phyloP scores from a whole-genome alignment of 2,888 invertebrate genomes.

The Lumbricus terrestris region DNA sequence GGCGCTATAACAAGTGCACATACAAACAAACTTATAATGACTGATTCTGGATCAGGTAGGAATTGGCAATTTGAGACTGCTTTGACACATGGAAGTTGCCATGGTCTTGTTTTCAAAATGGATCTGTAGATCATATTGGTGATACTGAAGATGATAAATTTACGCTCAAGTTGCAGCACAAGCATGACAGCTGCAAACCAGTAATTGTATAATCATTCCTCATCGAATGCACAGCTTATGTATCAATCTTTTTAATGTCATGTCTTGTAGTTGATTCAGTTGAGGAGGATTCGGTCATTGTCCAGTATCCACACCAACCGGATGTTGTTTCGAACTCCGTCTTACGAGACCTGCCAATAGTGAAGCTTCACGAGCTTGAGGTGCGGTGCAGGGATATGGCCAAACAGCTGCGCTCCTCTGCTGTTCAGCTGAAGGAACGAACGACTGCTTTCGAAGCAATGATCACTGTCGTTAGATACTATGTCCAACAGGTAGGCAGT shows the following conservation, averaged over 20 bases:
- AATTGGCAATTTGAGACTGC: background rate
- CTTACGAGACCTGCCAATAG: background rate
- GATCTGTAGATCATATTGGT: background rate
- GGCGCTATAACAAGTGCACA: too few species aligned
- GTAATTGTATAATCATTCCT: too few species aligned
- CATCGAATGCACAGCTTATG: background rate
- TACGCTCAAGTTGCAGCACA: background rate
- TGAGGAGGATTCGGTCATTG: background rate
- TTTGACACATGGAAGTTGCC: background rate
- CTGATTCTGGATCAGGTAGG: background rate
- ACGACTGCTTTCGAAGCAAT: background rate
- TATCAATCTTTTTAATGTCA: background rate
- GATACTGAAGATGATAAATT: background rate
- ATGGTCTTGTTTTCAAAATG: background rate
- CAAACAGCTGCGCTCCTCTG: background rate
- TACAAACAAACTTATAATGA: too few species aligned
- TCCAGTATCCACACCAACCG: conserved; percentile 5
- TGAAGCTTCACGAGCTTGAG: background rate
- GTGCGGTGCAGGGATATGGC: background rate
- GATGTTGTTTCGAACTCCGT: conserved; percentile 4
- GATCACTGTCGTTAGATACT: background rate
- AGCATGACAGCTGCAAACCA: too few species aligned
- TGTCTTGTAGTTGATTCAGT: background rate
- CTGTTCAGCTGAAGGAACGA: background rate
- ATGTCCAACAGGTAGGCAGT: background rate